Percentiles rank a stretch among this genome's conserved stretches.
Conservation (phyloP, 2,113 vertebrate species). For the Plecturocebus donacophilus region DNA sequence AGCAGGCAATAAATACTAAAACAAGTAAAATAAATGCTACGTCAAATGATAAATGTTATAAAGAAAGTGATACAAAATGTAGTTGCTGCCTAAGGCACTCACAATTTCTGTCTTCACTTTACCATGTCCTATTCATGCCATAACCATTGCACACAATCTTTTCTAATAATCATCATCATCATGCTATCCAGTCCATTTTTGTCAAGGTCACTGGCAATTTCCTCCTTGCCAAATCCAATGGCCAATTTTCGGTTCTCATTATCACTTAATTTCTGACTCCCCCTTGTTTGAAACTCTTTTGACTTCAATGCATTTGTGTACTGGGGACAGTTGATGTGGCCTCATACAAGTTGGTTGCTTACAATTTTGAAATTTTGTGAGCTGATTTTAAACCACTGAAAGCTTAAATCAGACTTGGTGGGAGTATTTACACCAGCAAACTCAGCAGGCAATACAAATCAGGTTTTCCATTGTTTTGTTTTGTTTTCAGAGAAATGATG, state of each 20-base stretch:
- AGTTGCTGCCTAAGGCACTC: neutral
- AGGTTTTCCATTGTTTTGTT: neutral
- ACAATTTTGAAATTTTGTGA: neutral
- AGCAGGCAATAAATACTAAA: neutral
- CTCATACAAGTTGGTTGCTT: neutral
- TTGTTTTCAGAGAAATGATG: neutral
- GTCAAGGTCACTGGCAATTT: neutral
- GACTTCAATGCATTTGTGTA: neutral
- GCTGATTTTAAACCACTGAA: neutral
- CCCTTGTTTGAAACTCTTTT: neutral
- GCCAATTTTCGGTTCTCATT: neutral
- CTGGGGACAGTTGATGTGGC: neutral
- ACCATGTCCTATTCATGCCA: neutral
- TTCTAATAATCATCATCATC: neutral
- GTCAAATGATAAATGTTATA: neutral
- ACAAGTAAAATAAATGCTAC: neutral
- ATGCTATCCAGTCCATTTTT: neutral
- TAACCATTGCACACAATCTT: neutral
- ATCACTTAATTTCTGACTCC: neutral
- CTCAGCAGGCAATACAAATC: neutral
- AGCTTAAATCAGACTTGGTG: neutral
- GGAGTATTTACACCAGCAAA: neutral
- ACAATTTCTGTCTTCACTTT: neutral
- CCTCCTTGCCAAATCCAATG: neutral
- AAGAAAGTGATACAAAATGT: neutral